These are phyloP conservation scores for Chelmon rostratus DNA, from an alignment of 2,797 vertebrate species.

Conservation along the genomic window DNA sequence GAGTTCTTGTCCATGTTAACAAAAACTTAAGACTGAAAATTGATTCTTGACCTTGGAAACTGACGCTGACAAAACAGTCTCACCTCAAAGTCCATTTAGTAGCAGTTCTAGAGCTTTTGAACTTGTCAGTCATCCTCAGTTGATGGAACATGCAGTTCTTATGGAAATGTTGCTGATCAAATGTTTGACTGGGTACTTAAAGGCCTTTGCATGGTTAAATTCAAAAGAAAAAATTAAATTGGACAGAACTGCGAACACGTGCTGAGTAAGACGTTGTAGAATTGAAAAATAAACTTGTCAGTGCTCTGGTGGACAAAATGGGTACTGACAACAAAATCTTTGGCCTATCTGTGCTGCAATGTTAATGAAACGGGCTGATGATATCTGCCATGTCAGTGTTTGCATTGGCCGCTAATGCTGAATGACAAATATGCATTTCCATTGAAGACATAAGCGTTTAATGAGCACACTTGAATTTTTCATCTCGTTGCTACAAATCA, in stretches of 20 bases:
- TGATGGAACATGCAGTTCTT: not conserved
- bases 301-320: not conserved
- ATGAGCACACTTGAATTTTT: slow-evolving; percentile 9
- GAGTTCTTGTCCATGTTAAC: not conserved
- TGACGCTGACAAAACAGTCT: not conserved
- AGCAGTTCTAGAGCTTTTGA: not conserved
- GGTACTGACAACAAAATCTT: not conserved
- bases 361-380: not conserved
- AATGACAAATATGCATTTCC: not conserved
- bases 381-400: not conserved
- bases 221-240: too few species aligned
- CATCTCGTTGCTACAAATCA: slow-evolving; percentile 14
- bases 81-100: not conserved
- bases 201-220: not conserved
- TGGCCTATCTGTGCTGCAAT: not conserved
- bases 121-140: not conserved
- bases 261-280: not conserved
- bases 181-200: not conserved
- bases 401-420: not conserved
- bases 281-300: not conserved
- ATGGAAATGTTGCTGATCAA: not conserved
- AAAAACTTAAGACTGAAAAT: too few species aligned
- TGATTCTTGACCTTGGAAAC: too few species aligned
- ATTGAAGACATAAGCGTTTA: not conserved
- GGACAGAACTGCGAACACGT: not conserved